These are phyloP conservation scores for Vimba vimba DNA, from an alignment of 2,113 vertebrate species.

Conservation along the genomic window DNA sequence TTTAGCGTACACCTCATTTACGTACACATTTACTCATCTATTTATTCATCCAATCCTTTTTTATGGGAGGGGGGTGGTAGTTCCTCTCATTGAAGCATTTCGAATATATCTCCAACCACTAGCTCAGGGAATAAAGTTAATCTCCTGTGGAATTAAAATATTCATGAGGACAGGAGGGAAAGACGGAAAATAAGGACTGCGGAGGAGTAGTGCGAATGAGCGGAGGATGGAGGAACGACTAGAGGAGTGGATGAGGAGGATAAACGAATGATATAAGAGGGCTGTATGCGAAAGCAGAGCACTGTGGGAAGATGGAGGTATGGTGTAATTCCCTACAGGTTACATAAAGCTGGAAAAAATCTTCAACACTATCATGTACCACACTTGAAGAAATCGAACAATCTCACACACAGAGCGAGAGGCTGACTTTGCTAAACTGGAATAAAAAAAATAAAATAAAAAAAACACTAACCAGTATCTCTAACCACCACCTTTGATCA, in stretches of 20 bases:
- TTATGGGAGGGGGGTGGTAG: conserved; percentile 5
- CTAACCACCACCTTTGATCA: neutral
- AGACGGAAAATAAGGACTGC: neutral
- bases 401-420: neutral
- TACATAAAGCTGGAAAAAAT: neutral
- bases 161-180: conserved; percentile 69
- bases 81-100: conserved; percentile 43
- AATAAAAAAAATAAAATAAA: neutral
- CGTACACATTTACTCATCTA: conserved; percentile 42
- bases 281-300: conserved; percentile 37
- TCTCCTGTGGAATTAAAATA: conserved; percentile 68
- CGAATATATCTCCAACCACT: conserved; percentile 56
- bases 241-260: conserved; percentile 13
- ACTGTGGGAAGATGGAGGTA: conserved; percentile 53
- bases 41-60: conserved; percentile 39
- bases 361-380: neutral
- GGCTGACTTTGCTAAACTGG: neutral
- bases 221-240: conserved; percentile 14
- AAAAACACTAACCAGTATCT: neutral
- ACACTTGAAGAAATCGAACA: neutral
- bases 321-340: conserved; percentile 32
- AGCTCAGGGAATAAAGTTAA: conserved; percentile 56
- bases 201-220: neutral
- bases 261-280: conserved; percentile 7
- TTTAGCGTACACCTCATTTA: conserved; percentile 13